These are phyloP conservation scores for Vidua macroura DNA, from an alignment of 2,113 vertebrate genomes.

Conservation along the genomic window DNA sequence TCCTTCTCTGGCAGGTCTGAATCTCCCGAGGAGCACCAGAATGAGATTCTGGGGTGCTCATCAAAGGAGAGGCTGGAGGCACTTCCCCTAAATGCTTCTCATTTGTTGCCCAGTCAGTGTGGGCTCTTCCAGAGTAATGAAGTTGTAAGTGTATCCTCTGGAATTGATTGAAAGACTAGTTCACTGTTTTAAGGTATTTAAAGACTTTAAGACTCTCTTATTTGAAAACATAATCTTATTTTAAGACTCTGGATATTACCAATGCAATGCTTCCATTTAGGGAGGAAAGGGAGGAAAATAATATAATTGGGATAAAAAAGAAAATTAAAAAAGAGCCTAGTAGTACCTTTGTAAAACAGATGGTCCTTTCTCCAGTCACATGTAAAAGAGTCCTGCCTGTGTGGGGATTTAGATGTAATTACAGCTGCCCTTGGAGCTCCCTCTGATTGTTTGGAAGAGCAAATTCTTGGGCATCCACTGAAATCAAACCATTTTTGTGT, in stretches of 20 bases:
- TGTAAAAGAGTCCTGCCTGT: background rate
- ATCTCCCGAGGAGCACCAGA: background rate
- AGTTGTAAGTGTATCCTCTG: background rate
- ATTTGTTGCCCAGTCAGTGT: background rate
- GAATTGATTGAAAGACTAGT: background rate
- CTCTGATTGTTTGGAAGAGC: background rate
- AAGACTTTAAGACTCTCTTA: background rate
- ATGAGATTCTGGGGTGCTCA: background rate
- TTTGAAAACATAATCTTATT: conserved; percentile 48
- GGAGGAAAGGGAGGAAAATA: background rate
- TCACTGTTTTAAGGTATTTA: background rate
- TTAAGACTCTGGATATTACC: conserved; percentile 21
- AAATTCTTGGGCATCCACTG: background rate
- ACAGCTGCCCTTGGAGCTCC: background rate
- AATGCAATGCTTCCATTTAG: background rate
- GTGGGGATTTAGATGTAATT: conserved; percentile 38
- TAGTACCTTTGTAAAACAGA: background rate
- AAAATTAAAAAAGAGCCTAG: background rate
- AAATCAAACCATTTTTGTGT: background rate
- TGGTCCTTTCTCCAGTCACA: conserved; percentile 14
- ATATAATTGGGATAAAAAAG: conserved; percentile 5
- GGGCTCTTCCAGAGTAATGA: background rate
- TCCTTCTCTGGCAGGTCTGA: background rate
- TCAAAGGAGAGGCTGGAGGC: background rate
- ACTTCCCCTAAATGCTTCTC: background rate